These are phyloP conservation scores for Oreochromis spilurus DNA, from an alignment of 2,113 vertebrate genomes.

Conservation along the genomic window DNA sequence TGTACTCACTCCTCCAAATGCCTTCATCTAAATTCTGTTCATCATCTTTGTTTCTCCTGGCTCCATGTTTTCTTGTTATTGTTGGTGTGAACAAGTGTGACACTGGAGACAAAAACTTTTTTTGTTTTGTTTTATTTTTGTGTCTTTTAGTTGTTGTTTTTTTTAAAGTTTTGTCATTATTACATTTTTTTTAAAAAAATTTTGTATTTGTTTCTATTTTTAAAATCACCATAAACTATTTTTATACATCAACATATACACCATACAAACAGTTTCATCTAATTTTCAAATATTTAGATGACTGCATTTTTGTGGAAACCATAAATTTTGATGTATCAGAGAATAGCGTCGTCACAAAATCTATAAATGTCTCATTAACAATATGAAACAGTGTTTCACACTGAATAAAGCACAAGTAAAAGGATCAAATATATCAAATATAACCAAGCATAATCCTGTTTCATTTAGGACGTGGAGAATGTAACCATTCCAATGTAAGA, in stretches of 20 bases:
- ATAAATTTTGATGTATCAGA: accelerated
- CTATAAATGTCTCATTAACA: too few relatives aligned
- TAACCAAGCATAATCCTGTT: neutral
- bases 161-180: too few relatives aligned
- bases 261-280: neutral
- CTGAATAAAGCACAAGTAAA: neutral
- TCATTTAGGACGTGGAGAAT: neutral
- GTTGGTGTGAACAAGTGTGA: too few relatives aligned
- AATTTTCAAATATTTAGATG: neutral
- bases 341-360: neutral
- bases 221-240: too few relatives aligned
- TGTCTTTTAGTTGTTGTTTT: too few relatives aligned
- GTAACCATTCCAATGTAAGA: neutral
- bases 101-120: too few relatives aligned
- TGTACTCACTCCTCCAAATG: accelerated
- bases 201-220: too few relatives aligned
- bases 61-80: too few relatives aligned
- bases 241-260: too few relatives aligned
- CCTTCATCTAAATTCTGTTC: accelerated
- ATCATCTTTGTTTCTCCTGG: neutral
- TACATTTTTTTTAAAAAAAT: too few relatives aligned
- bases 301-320: neutral
- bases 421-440: neutral
- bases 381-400: too few relatives aligned
- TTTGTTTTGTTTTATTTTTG: too few relatives aligned